Evolutionary conservation across 2,888 invertebrate species (phyloP).

Genomic region (Epicampocera succincta): DNA sequence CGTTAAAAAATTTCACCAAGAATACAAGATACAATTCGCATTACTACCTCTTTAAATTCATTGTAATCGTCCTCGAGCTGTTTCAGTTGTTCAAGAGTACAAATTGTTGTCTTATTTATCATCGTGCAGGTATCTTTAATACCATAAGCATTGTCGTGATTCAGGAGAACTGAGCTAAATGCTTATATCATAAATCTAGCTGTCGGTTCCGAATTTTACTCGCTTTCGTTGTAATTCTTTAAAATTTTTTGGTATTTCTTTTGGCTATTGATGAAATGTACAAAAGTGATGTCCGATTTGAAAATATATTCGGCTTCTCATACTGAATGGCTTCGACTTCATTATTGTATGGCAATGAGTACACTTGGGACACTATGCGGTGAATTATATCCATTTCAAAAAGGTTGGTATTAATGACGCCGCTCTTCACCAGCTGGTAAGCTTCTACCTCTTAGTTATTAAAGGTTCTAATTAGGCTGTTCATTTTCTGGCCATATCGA

Average conservation of each 20-base stretch:
- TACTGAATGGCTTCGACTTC: conserved; percentile 18
- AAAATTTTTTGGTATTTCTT: background rate
- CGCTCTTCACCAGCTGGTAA: background rate
- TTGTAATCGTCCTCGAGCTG: too few relatives aligned
- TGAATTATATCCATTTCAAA: conserved; percentile 17
- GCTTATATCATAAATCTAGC: background rate
- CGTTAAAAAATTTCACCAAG: too few relatives aligned
- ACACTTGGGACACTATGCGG: background rate
- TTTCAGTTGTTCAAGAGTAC: too few relatives aligned
- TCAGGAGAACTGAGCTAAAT: conserved; percentile 1
- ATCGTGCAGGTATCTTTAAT: background rate
- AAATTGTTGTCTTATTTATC: background rate
- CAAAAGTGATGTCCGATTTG: conserved; percentile 4
- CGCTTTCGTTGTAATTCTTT: conserved; percentile 11
- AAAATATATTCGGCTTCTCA: conserved; percentile 6
- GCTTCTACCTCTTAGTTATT: conserved; percentile 2
- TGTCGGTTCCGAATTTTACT: background rate
- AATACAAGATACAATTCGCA: too few relatives aligned
- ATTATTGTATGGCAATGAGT: conserved; percentile 12
- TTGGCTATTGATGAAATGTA: conserved; percentile 10
- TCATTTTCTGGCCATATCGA: background rate
- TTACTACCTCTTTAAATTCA: too few relatives aligned
- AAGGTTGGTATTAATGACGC: conserved; percentile 7
- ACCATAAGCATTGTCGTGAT: background rate
- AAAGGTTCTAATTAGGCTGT: background rate